phyloP scores from a whole-genome alignment of 2,113 vertebrate genomes.

The Sander lucioperca region DNA sequence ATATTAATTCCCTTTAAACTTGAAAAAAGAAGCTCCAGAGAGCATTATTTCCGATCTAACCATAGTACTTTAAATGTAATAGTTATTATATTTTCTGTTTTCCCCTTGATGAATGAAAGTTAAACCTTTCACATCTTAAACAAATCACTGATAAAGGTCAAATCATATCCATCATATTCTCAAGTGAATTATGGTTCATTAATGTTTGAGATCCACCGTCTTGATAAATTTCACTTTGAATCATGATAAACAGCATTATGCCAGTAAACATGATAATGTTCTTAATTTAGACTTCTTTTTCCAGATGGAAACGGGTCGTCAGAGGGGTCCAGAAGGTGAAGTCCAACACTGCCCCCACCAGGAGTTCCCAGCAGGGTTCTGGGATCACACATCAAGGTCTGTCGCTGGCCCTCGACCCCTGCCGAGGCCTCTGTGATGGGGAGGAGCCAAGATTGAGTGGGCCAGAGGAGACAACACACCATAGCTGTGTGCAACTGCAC shows the following conservation, averaged over 20 bases:
- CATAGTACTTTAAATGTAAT: background rate
- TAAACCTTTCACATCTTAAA: background rate
- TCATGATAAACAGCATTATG: conserved; percentile 20
- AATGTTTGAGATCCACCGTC: background rate
- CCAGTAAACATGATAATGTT: conserved; percentile 48
- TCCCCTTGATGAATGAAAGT: background rate
- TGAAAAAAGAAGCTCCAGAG: background rate
- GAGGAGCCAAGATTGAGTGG: conserved; percentile 69
- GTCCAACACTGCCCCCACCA: conserved; percentile 73
- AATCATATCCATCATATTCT: background rate
- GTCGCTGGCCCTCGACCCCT: conserved; percentile 75
- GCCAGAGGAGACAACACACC: conserved; percentile 82
- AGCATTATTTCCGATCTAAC: background rate
- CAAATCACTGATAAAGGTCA: background rate
- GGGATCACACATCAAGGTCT: conserved; percentile 80
- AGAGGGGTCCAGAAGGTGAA: conserved; percentile 54
- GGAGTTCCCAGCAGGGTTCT: conserved; percentile 75
- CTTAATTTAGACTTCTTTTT: conserved; percentile 56
- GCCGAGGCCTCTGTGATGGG: conserved; percentile 72
- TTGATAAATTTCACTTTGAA: conserved; percentile 11
- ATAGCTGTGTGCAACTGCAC: conserved; percentile 83
- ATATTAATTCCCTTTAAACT: background rate
- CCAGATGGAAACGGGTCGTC: conserved; percentile 40
- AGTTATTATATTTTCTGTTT: background rate
- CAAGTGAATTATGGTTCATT: background rate